Conservation (phyloP, 64 coral and sea anemone species). For the Astreopora myriophthalma region DNA sequence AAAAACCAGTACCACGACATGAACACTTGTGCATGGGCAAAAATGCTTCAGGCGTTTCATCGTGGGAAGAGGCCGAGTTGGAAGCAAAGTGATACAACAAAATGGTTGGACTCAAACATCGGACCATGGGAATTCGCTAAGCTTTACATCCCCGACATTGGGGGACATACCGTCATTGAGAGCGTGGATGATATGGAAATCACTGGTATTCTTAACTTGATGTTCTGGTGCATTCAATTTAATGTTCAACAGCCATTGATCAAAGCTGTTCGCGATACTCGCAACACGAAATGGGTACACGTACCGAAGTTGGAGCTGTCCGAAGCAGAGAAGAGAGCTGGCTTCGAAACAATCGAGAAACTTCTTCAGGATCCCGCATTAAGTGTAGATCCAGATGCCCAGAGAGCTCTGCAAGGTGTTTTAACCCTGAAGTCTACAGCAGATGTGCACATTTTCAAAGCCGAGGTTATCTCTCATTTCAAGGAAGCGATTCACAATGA, state of each 20-base stretch:
- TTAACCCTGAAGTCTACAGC: neutral
- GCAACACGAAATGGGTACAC: constrained; percentile 44
- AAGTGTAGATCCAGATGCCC: neutral
- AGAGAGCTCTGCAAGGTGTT: neutral
- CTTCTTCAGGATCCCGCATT: constrained; percentile 25
- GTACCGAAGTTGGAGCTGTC: neutral
- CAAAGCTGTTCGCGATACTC: neutral
- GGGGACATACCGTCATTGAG: neutral
- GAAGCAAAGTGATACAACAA: neutral
- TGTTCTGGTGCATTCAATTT: constrained; percentile 55
- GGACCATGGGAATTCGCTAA: constrained; percentile 71
- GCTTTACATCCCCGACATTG: constrained; percentile 51
- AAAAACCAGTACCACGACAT: neutral
- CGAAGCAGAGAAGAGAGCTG: neutral
- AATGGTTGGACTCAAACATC: neutral
- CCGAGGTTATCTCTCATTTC: neutral
- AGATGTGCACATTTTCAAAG: constrained; percentile 5
- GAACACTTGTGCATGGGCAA: neutral
- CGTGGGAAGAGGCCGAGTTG: neutral
- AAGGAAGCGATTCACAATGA: neutral
- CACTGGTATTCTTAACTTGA: constrained; percentile 49
- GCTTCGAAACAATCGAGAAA: constrained; percentile 5
- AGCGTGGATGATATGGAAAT: constrained; percentile 2
- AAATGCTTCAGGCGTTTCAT: neutral
- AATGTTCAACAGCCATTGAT: constrained; percentile 14